Base-by-base conservation (phyloP, 1,140 invertebrate genomes). In the Aplysia californica region DNA sequence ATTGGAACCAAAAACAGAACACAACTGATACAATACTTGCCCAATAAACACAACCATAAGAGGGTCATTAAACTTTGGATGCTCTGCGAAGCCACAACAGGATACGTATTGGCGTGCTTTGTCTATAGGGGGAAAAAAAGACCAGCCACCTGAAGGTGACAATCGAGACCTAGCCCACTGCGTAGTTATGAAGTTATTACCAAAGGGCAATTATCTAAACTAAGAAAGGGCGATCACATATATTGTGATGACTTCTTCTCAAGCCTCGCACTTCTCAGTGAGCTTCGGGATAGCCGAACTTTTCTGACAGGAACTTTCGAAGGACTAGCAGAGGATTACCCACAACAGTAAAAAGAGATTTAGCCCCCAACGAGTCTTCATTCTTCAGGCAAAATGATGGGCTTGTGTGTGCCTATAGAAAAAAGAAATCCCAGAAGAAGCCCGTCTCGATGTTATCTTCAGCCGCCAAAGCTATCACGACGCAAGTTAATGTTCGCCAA, bases 361-460 rank as follows among this genome's bases (percentile, higher is more conserved):
- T 50, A 15, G 10, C 10, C 10, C 44, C 44, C 10, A n/a, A 50
- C 44, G 10, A 50, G n/a, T 50, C 44, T 10, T 15, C 58, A 10
- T 21, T 29, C 58, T 61, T 18, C 6, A 6, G 58, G 6, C 18
- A 61, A 21, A 6, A 61, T 26, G 6, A 61, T 26, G 26, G 10
- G 26, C 58, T 21, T 10, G 58, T 26, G 26, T 6, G 15, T 21
- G 58, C 58, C 26, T 61, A 61, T 6, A 61, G 58, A 26, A 26
- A 61, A 61, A 61, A 61, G 26, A 10, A 61, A 61, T 18, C 58
- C 26, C 58, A 61, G 58, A 61, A 61, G 26, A 61, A 61, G 6
- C 26, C 58, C 10, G 58, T 61, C 6, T 26, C 10, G 10, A 10
- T 61, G 26, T 61, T 21, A 29, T 61, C 58, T 61, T 21, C 58